A percentile compares a stretch with the other conserved stretches of the same genome.
These are phyloP conservation scores for Sebastes minor DNA, from an alignment of 2,797 vertebrate genomes.

Conservation along the genomic window DNA sequence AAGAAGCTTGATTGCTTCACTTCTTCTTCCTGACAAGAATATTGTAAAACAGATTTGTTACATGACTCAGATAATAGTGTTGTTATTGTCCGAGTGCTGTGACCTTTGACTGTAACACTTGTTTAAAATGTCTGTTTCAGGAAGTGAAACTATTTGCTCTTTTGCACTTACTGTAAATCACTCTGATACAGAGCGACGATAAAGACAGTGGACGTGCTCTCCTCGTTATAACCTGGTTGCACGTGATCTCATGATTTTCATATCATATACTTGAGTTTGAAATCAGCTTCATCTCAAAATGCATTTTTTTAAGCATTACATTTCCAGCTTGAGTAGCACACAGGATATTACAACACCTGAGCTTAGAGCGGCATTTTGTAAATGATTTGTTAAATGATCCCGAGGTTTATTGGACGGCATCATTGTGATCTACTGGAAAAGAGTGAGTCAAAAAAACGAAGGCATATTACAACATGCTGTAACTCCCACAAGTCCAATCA, in stretches of 20 bases:
- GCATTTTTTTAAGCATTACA: neutral
- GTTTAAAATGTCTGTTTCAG: neutral
- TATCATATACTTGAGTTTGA: no score
- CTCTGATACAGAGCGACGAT: no score
- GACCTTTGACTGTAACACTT: neutral
- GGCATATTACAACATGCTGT: neutral
- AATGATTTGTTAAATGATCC: neutral
- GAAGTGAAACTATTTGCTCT: constrained; percentile 11
- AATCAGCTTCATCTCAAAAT: neutral
- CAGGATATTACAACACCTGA: neutral
- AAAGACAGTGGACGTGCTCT: no score
- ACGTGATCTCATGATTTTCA: neutral
- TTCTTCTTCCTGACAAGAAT: neutral
- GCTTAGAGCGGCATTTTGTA: neutral
- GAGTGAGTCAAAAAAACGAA: neutral
- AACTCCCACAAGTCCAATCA: no score
- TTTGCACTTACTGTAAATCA: neutral
- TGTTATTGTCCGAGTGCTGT: neutral
- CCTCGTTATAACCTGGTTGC: no score
- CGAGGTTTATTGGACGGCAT: neutral
- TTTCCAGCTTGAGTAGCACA: neutral
- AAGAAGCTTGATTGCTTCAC: neutral
- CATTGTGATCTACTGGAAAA: no score
- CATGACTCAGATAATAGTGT: neutral
- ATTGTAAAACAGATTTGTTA: neutral